These are phyloP conservation scores for Mesochorus sp. DNA, from an alignment of 2,888 invertebrate species.

Conservation along the genomic window DNA sequence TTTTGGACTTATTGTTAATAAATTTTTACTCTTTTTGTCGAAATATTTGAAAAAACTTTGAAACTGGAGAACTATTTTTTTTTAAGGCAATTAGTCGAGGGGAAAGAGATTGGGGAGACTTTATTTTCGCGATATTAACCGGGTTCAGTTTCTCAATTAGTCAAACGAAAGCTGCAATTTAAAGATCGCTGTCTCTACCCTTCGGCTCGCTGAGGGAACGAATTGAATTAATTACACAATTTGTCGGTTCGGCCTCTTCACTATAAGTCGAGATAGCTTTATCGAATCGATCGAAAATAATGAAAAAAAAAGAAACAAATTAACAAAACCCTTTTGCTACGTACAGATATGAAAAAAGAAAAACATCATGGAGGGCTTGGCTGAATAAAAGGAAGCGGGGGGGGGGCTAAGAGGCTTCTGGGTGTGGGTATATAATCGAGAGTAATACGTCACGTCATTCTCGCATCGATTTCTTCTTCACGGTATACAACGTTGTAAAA, in stretches of 20 bases:
- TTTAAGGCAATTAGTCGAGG: no score
- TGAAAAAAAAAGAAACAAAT: constrained; percentile 15
- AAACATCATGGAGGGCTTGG: neutral
- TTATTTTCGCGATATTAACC: neutral
- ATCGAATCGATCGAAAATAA: constrained; percentile 45
- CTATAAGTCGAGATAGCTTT: constrained; percentile 59
- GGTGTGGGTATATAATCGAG: constrained; percentile 57
- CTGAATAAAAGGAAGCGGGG: constrained; percentile 7
- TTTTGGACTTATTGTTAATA: neutral
- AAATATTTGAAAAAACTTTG: neutral
- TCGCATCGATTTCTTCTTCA: constrained; percentile 57
- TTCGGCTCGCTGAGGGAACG: constrained; percentile 24
- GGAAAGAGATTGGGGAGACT: neutral
- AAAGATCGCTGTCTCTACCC: neutral
- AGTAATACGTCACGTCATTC: constrained; percentile 62
- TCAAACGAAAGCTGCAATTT: constrained; percentile 3
- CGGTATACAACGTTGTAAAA: constrained; percentile 4
- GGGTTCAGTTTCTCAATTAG: constrained; percentile 18
- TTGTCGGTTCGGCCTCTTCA: constrained; percentile 47
- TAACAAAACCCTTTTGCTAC: no score
- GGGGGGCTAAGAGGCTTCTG: constrained; percentile 45
- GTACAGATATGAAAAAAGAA: no score
- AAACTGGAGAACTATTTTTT: neutral
- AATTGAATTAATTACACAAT: constrained; percentile 57
- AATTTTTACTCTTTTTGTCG: neutral